phyloP scores from a whole-genome alignment of 2,113 vertebrate species.

The Engraulis encrasicolus region DNA sequence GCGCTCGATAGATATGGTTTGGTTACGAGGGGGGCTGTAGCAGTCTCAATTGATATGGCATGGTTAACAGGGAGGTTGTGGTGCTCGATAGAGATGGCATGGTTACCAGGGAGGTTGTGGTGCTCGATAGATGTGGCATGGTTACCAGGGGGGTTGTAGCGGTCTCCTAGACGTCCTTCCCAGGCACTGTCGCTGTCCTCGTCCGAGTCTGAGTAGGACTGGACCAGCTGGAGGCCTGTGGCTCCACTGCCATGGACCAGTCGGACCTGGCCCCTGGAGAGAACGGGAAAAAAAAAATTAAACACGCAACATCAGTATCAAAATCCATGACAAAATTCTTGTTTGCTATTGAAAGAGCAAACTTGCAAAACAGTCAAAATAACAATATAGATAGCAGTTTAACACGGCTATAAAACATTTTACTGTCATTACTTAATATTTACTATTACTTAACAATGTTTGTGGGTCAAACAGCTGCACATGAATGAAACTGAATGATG shows the following conservation, averaged over 20 bases:
- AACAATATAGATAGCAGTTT: background rate
- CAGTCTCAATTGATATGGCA: too few species aligned
- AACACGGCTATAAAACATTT: background rate
- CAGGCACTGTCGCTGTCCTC: constrained; percentile 90
- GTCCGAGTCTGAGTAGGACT: constrained; percentile 89
- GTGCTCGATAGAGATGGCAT: too few species aligned
- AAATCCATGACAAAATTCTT: background rate
- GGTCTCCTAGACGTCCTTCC: constrained; percentile 86
- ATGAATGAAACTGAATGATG: too few species aligned
- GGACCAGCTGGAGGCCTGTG: constrained; percentile 86
- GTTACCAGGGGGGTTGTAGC: constrained; percentile 91
- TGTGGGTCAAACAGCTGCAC: too few species aligned
- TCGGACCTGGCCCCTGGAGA: constrained; percentile 85
- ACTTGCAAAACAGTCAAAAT: background rate
- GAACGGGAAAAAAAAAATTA: too few species aligned
- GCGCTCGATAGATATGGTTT: too few species aligned
- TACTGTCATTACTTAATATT: too few species aligned
- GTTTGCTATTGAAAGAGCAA: background rate
- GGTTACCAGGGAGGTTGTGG: too few species aligned
- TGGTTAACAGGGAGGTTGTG: too few species aligned
- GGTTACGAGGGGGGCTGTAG: too few species aligned
- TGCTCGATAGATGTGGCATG: background rate
- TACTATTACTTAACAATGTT: too few species aligned
- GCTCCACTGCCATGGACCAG: constrained; percentile 89
- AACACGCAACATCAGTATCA: background rate